Evolutionary conservation across 2,797 vertebrate species (phyloP).

Genomic region (Gymnothorax javanicus): DNA sequence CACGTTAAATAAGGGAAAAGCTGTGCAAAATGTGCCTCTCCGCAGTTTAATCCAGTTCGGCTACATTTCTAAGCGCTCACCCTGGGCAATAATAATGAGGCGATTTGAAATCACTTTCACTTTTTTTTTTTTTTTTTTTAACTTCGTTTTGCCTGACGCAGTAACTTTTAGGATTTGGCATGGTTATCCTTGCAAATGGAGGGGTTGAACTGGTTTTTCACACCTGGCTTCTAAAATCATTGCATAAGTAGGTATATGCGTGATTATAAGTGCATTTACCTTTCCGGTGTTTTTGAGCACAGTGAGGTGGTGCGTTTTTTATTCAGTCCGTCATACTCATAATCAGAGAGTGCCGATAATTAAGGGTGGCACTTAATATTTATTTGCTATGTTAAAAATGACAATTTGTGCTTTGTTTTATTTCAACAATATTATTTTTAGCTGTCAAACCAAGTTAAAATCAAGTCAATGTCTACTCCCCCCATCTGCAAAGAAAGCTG

Average conservation of each 20-base stretch:
- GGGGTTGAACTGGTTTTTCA: background rate
- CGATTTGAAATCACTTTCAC: background rate
- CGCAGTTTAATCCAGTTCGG: background rate
- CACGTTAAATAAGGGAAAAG: background rate
- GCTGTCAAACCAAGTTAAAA: too few relatives aligned
- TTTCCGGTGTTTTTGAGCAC: background rate
- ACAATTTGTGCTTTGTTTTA: too few relatives aligned
- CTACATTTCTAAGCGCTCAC: background rate
- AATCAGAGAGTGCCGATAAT: background rate
- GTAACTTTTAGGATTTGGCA: background rate
- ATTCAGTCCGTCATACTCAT: background rate
- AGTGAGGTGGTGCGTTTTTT: background rate
- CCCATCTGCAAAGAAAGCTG: too few relatives aligned
- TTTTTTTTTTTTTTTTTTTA: background rate
- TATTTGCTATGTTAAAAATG: too few relatives aligned
- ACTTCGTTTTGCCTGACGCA: background rate
- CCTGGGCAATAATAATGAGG: background rate
- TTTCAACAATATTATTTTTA: too few relatives aligned
- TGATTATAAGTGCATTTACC: background rate
- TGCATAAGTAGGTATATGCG: background rate
- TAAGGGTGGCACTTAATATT: background rate
- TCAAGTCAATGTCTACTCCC: too few relatives aligned
- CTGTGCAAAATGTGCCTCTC: background rate
- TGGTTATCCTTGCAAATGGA: background rate
- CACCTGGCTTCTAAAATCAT: background rate